These are phyloP conservation scores for Lepidothrix coronata DNA, from an alignment of 2,113 vertebrate genomes.

Conservation along the genomic window DNA sequence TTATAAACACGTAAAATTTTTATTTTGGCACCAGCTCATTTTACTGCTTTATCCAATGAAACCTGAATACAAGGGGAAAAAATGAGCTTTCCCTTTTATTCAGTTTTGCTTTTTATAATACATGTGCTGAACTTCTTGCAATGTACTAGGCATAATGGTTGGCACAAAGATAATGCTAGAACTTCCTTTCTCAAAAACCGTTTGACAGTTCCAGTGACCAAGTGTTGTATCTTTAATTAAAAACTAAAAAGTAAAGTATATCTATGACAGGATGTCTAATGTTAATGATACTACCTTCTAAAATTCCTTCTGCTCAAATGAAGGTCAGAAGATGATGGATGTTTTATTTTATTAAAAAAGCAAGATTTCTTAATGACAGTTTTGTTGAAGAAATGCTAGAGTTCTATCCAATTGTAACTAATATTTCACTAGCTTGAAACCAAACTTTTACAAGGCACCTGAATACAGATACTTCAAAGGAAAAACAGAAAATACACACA, in stretches of 20 bases:
- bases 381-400: not conserved
- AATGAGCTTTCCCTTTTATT: not conserved
- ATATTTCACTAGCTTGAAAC: not conserved
- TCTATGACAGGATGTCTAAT: not conserved
- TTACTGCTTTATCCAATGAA: not conserved
- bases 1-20: not conserved
- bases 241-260: not conserved
- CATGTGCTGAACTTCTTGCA: not conserved
- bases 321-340: not conserved
- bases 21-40: not conserved
- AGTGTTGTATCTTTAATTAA: not conserved
- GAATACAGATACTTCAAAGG: not conserved
- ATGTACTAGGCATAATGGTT: not conserved
- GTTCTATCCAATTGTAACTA: not conserved
- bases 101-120: not conserved
- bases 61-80: not conserved
- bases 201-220: not conserved
- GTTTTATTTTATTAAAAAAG: not conserved
- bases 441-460: not conserved
- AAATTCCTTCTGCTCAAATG: not conserved
- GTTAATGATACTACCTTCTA: not conserved
- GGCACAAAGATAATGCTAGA: not conserved
- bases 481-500: not conserved
- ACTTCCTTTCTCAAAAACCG: not conserved
- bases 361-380: not conserved